phyloP scores from a whole-genome alignment of 2,113 vertebrate species.

The Brachirus orientalis region DNA sequence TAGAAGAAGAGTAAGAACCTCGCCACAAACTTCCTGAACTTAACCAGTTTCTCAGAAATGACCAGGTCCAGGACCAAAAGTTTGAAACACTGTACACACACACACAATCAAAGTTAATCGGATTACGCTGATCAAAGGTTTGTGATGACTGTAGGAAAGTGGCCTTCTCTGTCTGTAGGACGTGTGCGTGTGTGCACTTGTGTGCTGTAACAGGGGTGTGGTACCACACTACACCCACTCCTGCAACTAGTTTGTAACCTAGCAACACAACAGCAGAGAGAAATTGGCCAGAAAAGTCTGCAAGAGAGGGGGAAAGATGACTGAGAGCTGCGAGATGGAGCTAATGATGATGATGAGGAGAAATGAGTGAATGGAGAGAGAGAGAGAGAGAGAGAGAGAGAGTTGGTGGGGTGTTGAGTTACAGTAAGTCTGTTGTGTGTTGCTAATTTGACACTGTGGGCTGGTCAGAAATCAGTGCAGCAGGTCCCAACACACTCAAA shows the following conservation, averaged over 20 bases:
- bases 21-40: too few species aligned
- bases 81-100: too few species aligned
- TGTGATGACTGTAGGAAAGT: background rate
- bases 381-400: slow-evolving; percentile 37
- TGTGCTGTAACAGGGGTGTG: slow-evolving; percentile 58
- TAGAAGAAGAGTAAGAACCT: too few species aligned
- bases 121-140: background rate
- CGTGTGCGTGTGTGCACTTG: background rate
- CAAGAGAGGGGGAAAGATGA: slow-evolving; percentile 18
- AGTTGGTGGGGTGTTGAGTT: slow-evolving; percentile 57
- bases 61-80: too few species aligned
- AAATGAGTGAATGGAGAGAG: slow-evolving; percentile 1
- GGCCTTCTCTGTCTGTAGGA: background rate
- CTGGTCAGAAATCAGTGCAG: slow-evolving; percentile 61
- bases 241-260: slow-evolving; percentile 72
- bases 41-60: too few species aligned
- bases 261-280: slow-evolving; percentile 70
- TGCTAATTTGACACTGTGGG: slow-evolving; percentile 69
- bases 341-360: background rate
- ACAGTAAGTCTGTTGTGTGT: slow-evolving; percentile 65
- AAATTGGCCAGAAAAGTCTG: slow-evolving; percentile 59
- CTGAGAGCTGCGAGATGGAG: slow-evolving; percentile 15
- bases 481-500: slow-evolving; percentile 41
- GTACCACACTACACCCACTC: slow-evolving; percentile 65
- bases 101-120: too few species aligned